Evolutionary conservation across 2,888 invertebrate species (phyloP), one percentile per base, ranked within the genome.

Genomic region (Cecidostiba fungosa): DNA sequence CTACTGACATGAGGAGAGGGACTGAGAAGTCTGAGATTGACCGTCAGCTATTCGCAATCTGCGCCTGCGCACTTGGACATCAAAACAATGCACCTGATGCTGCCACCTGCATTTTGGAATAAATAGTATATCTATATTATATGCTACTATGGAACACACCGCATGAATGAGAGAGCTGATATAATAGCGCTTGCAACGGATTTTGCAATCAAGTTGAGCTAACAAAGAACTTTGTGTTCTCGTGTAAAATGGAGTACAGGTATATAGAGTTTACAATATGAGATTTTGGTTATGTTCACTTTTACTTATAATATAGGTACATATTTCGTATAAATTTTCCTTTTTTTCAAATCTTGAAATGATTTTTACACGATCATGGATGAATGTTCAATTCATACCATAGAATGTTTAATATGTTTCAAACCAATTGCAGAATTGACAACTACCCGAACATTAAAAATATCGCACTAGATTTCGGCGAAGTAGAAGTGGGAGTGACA

Each of bases 381-480:
- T n/a, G n/a, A n/a, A n/a, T n/a, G n/a, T n/a, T n/a, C n/a, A n/a
- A n/a, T n/a, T n/a, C n/a, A n/a, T n/a, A n/a, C n/a, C 10, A 72
- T 77, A 77, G 36, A 50, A 50, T 39, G 14, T 23, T 26, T 16
- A n/a, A 62, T 39, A 77, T 23, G n/a, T 72, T 36, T 14, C 47
- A 5, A 59, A 39, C 14, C 10, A 26, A n/a, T 69, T 79, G 10
- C 39, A 85, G 85, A 14, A 54, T 16, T 54, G 23, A 62, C 14
- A 50, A 29, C 14, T 70, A 69, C 69, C 66, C 78, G 6, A 87
- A 77, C 70, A 14, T 77, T 8, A 87, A 80, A 70, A n/a, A 29
- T 88, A 32, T 85, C 86, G 23, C 77, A 62, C 74, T 92, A 1
- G 89, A 92, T 78, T 92, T 90, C 77, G 91, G 89, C 1, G 74